Base-by-base conservation (phyloP, 2,113 vertebrate genomes). In the Cisticola juncidis region DNA sequence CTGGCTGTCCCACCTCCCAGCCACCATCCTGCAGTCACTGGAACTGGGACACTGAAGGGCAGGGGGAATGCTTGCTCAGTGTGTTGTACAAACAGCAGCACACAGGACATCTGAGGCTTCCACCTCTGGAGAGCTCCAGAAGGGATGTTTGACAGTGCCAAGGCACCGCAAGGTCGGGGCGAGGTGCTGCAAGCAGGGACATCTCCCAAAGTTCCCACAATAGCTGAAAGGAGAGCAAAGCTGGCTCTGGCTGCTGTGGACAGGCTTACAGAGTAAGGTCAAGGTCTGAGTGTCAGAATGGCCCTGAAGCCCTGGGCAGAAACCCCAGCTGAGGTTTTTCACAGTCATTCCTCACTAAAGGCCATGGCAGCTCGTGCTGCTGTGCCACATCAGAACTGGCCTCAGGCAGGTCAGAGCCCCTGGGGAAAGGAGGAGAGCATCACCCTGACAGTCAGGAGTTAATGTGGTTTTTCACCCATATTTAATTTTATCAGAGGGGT, bases 91-190 rank as follows among this genome's bases (percentile, higher is more conserved):
- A 68, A 38, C 11, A 48, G 36, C 45, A 88, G n/a, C 36, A 25
- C 15, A 7, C 5, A 5, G 68, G 9, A 3, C 1, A 0, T 60
- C n/a, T 72, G 35, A 69, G 38, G 18, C 23, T 58, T 42, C 40
- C 9, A 8, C 9, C 20, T 70, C 36, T 61, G 26, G 4, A 24
- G 72, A 42, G 13, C n/a, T 76, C n/a, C 45, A 56, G 44, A 72
- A 47, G 44, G 36, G 8, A 12, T 51, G 8, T 51, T 38, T 35
- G 36, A 31, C 21, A 29, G 28, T 12, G 19, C 31, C 15, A 15
- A 12, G 33, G 7, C 0, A 1, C 48, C 36, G 42, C 2, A 3
- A 45, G 33, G 11, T 4, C n/a, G 21, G 24, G 23, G 6, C 16
- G 15, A 28, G 20, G 15, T 4, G 6, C 79, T n/a, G 42, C 36